Conservation (phyloP, 2,113 vertebrate genomes). For the Nothobranchius kuhntae region DNA sequence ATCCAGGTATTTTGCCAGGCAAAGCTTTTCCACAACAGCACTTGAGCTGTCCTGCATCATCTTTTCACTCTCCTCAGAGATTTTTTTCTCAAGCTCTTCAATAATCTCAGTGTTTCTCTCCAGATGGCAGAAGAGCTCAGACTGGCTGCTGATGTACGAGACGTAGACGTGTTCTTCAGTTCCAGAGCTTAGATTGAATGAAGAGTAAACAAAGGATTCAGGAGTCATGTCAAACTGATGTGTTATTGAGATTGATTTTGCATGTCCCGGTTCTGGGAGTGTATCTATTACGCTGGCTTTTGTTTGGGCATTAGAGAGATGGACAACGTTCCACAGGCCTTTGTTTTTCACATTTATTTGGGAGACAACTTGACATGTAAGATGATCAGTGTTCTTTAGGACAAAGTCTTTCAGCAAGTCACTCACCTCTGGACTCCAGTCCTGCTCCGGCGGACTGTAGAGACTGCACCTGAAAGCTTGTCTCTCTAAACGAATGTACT, state of each 20-base stretch:
- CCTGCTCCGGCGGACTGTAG: conserved; percentile 67
- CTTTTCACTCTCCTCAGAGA: conserved; percentile 67
- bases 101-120: conserved; percentile 80
- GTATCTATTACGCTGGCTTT: conserved; percentile 63
- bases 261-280: conserved; percentile 67
- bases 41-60: conserved; percentile 26
- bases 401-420: conserved; percentile 75
- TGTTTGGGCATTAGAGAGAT: conserved; percentile 76
- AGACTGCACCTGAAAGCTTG: conserved; percentile 88
- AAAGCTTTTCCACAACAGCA: conserved; percentile 66
- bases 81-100: conserved; percentile 74
- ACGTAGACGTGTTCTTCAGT: conserved; percentile 83
- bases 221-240: conserved; percentile 65
- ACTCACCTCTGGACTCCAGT: conserved; percentile 67
- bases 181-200: conserved; percentile 81
- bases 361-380: conserved; percentile 81
- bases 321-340: conserved; percentile 80
- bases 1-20: conserved; percentile 85
- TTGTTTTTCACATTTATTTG: conserved; percentile 66
- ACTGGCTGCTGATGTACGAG: conserved; percentile 82
- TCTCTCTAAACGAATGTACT: conserved; percentile 78
- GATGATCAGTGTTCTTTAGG: conserved; percentile 22
- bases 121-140: conserved; percentile 89
- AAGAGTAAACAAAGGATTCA: conserved; percentile 85
- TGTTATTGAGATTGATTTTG: conserved; percentile 38